Base-by-base conservation (phyloP, 2,797 vertebrate species). In the Morelia viridis region DNA sequence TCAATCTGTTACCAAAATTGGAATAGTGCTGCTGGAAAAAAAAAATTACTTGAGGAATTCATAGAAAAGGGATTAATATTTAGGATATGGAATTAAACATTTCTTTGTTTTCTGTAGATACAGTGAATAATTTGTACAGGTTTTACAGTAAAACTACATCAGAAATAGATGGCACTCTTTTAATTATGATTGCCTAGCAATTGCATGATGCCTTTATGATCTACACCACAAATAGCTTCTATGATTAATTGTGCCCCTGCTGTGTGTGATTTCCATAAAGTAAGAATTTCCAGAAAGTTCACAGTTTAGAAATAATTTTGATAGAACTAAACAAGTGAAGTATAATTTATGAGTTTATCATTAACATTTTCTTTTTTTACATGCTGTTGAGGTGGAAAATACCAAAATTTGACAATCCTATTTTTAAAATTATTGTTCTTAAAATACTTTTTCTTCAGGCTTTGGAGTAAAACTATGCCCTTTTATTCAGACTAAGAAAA, bases 401-500 rank as follows among this genome's bases (percentile, higher is more conserved):
- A 83, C 31, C 50, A 91, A 58, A 57, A 46, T 62, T 62, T 46
- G 11, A 10, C 15, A n/a, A 3, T 61, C 11, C 1, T 13, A 4
- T 22, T 85, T 91, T 86, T 86, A 13, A 2, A 58, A 9, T 12
- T 22, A 46, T 91, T 11, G 12, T 85, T 87, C 15, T 71, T 46
- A 87, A 85, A 35, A 15, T 85, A 31, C 60, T 24, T 90, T 86
- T 91, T 85, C n/a, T 85, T 87, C 56, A 91, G 62, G 62, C 53
- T 53, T 19, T 71, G 84, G 84, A 91, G 22, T 31, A 83, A 90
- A 90, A 56, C 1, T 4, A 24, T 85, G 3, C 83, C 46, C 19
- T 90, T 90, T 90, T 60, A 64, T 91, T 91, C 68, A 86, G 46
- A 86, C n/a, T 86, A 60, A 58, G 35, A 84, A 90, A 90, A 87